Percentiles rank a stretch among this genome's conserved stretches.
Evolutionary conservation across 1,140 invertebrate genomes (phyloP).

Genomic region (Philotrypesis tridentata): DNA sequence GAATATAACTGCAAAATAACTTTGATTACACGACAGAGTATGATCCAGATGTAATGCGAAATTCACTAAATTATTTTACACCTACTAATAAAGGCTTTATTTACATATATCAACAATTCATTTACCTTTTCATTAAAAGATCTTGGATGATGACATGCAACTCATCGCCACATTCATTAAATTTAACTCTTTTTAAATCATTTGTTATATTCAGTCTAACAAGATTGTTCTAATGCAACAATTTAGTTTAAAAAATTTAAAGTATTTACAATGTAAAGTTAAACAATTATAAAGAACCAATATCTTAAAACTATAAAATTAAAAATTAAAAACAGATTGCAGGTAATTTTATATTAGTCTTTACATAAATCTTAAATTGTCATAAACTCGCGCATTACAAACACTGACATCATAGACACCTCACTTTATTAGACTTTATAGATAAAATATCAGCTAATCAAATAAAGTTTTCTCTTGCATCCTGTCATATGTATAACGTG

Average conservation of each 20-base stretch:
- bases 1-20: not conserved
- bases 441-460: not conserved
- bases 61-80: slow-evolving; percentile 25
- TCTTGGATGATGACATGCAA: slow-evolving; percentile 8
- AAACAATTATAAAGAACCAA: not conserved
- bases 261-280: slow-evolving; percentile 23
- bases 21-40: not conserved
- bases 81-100: slow-evolving; percentile 41
- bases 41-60: not conserved
- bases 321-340: not conserved
- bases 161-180: not conserved
- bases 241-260: not conserved
- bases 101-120: slow-evolving; percentile 47
- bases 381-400: slow-evolving; percentile 2
- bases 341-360: not conserved
- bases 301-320: not conserved
- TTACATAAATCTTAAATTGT: not conserved
- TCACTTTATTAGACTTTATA: not conserved
- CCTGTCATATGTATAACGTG: too few species aligned
- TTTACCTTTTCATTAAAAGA: slow-evolving; percentile 24
- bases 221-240: slow-evolving; percentile 35
- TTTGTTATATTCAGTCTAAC: slow-evolving; percentile 32
- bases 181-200: slow-evolving; percentile 17
- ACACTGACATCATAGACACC: not conserved
- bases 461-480: too few species aligned